Evolutionary conservation across 2,113 vertebrate genomes (phyloP), one percentile per base, ranked within the genome.

Genomic region (Oncorhynchus clarkii): DNA sequence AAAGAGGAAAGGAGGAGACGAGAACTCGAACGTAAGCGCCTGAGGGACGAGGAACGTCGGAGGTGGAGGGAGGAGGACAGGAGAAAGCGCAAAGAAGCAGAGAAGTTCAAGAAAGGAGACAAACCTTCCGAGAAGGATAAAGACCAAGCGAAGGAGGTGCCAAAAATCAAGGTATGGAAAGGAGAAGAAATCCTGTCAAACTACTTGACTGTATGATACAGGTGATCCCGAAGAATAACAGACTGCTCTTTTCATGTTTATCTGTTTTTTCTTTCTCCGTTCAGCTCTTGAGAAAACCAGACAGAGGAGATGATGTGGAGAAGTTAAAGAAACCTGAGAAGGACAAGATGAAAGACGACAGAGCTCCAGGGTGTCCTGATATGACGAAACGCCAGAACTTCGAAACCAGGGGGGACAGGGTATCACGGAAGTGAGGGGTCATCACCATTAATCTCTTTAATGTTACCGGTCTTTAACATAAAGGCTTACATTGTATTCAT

Each of bases 41-140:
- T 95, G 82, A 93, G 98, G 64, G 98, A 99, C 83, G 98, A 99
- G 91, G 98, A 99, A 85, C 95, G 97, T 66, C 96, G 97, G 18
- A 99, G 98, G 78, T 99, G 98, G 97, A 95, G 97, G 88, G 98
- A 99, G 85, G 97, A 99, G 69, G 98, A 99, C 76, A 91, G 96
- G 80, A 94, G 95, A 48, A 98, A 98, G 86, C 95, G 97, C 77
- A 99, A 99, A 91, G 97, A 99, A 82, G 92, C 94, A 7, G 98
- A 99, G 84, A 99, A 97, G 84, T 83, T 95, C 81, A 99, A 96
- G 88, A 99, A 96, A 72, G 90, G 93, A 71, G 92, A 93, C 57
- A 97, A 94, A 88, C 88, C 91, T 39, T 89, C 90, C 76, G 96
- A 97, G 39, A 96, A 96, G 81, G 95, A 98, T 84, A 96, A 94